Evolutionary conservation across 64 coral and sea anemone species (phyloP), one percentile per base, ranked within the genome.

Genomic region (Pocillopora verrucosa): DNA sequence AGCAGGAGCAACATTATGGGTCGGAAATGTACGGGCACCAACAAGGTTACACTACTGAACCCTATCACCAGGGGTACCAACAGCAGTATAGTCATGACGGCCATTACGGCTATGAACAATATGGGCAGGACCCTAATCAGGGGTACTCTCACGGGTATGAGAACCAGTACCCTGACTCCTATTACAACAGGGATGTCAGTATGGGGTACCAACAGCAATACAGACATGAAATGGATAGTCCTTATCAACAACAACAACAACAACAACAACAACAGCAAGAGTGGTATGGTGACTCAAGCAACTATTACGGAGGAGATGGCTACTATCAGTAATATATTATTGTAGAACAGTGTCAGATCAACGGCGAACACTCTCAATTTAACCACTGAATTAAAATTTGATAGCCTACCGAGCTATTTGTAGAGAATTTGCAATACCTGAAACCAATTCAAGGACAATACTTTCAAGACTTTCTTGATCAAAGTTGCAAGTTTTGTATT

Each of bases 1-100:
- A 87, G 22, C 90, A 79, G 16, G 90, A 57, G 36, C 86, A 87
- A 56, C 76, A 92, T 57, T 92, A 92, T 16, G 90, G 74, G 20
- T 63, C 90, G 19, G 90, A 87, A 87, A 87, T 79, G 60, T 65
- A 87, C 45, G 83, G 92, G 56, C 93, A 87, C 72, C 95, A 97
- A 20, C 91, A 94, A 51, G 95, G 90, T 83, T 97, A 97, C 70
- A 34, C 88, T 51, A 56, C 75, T 1, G 91, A 90, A 35, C 77
- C 77, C 19, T 82, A 92, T 41, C 77, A 80, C 11, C 82, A 85
- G 37, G 65, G 65, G 26, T 79, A 79, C 61, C 34, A 56, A 1
- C 92, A 94, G 36, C 69, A 84, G 38, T 89, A 94, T 35, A 36
- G 36, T 78, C 92, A 89, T 17, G 88, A 94, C 35, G 30, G 74